Conservation (phyloP, 2,888 invertebrate genomes). For the Gryllus longicercus region DNA sequence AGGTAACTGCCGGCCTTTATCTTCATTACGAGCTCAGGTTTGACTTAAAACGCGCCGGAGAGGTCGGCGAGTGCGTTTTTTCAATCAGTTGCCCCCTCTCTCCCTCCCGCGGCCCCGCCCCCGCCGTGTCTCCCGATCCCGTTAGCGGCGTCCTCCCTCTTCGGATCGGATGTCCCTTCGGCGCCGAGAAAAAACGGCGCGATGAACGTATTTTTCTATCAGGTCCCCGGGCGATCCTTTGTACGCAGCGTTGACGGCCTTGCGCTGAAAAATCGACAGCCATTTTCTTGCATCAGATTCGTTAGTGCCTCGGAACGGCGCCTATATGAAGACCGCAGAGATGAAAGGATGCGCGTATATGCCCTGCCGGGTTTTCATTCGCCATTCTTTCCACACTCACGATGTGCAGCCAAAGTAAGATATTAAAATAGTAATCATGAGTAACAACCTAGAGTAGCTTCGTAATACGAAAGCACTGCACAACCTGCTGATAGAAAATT, state of each 20-base stretch:
- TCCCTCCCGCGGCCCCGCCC: neutral
- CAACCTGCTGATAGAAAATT: too few species aligned
- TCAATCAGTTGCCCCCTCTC: neutral
- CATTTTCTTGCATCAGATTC: slow-evolving; percentile 6
- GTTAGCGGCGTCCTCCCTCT: neutral
- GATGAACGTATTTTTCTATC: neutral
- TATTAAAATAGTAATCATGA: too few species aligned
- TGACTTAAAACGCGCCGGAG: slow-evolving; percentile 9
- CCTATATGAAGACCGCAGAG: neutral
- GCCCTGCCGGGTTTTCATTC: too few species aligned
- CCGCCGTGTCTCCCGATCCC: too few species aligned
- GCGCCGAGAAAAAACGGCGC: neutral
- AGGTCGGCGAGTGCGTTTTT: neutral
- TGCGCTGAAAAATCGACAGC: neutral
- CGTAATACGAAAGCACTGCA: too few species aligned
- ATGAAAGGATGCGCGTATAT: neutral
- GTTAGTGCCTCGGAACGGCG: neutral
- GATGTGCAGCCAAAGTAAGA: too few species aligned
- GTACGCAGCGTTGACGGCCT: neutral
- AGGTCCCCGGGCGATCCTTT: slow-evolving; percentile 6
- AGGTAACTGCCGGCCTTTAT: slow-evolving; percentile 17
- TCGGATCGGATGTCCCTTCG: slow-evolving; percentile 17
- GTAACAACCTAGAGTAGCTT: too few species aligned
- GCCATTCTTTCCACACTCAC: too few species aligned
- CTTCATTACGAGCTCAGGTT: neutral